Evolutionary conservation across 2,888 invertebrate genomes (phyloP).

Genomic region (Drosophila limbata): DNA sequence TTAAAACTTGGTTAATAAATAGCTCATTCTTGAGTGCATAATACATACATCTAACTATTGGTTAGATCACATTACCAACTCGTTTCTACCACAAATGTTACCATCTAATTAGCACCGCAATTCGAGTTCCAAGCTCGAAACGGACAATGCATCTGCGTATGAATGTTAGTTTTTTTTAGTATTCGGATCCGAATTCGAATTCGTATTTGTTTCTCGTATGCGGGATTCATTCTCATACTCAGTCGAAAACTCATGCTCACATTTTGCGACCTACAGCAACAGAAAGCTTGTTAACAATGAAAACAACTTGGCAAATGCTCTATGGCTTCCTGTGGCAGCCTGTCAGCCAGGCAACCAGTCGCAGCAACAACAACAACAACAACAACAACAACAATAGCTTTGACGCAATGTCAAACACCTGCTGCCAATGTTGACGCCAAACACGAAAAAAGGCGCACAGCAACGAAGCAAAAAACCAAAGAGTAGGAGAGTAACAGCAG

Average conservation of each 20-base stretch:
- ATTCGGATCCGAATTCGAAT: slow-evolving; percentile 12
- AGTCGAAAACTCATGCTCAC: slow-evolving; percentile 40
- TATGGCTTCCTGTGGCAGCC: slow-evolving; percentile 80
- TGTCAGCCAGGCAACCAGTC: slow-evolving; percentile 68
- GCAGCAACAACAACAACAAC: slow-evolving; percentile 34
- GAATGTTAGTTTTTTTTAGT: slow-evolving; percentile 16
- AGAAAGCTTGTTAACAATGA: slow-evolving; percentile 78
- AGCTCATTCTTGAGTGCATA: background rate
- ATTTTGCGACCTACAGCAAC: slow-evolving; percentile 76
- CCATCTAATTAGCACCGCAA: slow-evolving; percentile 40
- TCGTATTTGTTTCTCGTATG: slow-evolving; percentile 10
- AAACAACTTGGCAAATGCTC: slow-evolving; percentile 78
- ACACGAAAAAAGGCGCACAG: slow-evolving; percentile 71
- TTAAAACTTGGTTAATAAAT: background rate
- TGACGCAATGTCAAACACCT: slow-evolving; percentile 80
- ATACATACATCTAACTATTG: background rate
- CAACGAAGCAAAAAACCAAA: slow-evolving; percentile 67
- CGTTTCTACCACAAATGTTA: slow-evolving; percentile 12
- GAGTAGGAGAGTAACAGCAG: slow-evolving; percentile 70
- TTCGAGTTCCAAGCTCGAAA: slow-evolving; percentile 53
- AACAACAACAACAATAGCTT: slow-evolving; percentile 66
- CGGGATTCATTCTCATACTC: slow-evolving; percentile 24
- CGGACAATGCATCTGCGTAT: slow-evolving; percentile 50
- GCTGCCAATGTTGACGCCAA: slow-evolving; percentile 81
- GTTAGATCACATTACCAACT: slow-evolving; percentile 21